Evolutionary conservation across 2,797 vertebrate genomes (phyloP).

Genomic region (Arvicola amphibius): DNA sequence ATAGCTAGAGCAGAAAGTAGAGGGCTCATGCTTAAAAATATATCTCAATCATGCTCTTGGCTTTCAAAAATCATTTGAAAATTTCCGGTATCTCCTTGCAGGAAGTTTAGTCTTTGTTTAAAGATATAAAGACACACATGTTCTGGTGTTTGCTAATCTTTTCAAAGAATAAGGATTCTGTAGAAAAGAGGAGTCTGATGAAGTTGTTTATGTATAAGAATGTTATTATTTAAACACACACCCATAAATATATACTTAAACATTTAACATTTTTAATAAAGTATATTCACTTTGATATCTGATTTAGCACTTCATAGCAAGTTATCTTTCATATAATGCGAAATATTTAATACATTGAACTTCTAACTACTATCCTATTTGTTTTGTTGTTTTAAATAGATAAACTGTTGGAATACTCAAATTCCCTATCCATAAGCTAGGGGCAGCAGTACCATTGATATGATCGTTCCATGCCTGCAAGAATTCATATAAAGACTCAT

Average conservation of each 20-base stretch:
- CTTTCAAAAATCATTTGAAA: neutral
- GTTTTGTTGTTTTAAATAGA: neutral
- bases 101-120: neutral
- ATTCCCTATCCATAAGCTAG: neutral
- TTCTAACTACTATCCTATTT: neutral
- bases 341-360: neutral
- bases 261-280: neutral
- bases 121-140: neutral
- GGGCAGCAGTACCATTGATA: neutral
- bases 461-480: neutral
- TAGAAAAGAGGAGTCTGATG: neutral
- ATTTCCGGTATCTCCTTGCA: neutral
- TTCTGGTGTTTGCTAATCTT: neutral
- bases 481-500: neutral
- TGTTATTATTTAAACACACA: neutral
- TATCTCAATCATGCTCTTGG: neutral
- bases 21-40: constrained; percentile 4
- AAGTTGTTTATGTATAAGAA: neutral
- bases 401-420: neutral
- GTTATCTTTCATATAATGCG: neutral
- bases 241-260: neutral
- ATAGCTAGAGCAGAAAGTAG: neutral
- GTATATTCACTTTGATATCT: constrained; percentile 26
- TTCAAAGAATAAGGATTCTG: neutral
- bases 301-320: neutral